phyloP scores from a whole-genome alignment of 2,797 vertebrate species.

The Acanthornis magna region DNA sequence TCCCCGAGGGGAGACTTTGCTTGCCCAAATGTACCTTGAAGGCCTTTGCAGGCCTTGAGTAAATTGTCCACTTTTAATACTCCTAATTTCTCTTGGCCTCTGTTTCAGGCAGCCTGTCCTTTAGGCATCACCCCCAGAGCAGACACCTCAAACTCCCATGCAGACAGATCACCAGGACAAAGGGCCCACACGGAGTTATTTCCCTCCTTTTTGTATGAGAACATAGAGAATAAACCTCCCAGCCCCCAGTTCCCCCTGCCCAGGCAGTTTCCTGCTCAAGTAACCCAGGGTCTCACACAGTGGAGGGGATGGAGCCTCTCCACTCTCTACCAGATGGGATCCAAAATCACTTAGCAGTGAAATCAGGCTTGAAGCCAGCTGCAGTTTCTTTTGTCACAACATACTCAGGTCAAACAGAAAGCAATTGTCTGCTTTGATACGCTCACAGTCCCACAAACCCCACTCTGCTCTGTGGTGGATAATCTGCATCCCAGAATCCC shows the following conservation, averaged over 20 bases:
- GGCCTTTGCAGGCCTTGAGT: no score
- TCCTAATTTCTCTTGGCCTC: no score
- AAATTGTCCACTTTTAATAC: no score
- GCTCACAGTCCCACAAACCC: background rate
- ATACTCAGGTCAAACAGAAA: background rate
- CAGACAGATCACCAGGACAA: background rate
- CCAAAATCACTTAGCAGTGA: background rate
- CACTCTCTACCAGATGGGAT: background rate
- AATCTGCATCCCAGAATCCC: background rate
- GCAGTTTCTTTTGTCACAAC: background rate
- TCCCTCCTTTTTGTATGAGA: background rate
- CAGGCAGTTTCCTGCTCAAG: background rate
- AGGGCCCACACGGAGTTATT: background rate
- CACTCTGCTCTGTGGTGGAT: accelerated
- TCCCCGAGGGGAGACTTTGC: no score
- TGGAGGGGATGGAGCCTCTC: background rate
- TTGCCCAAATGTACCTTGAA: no score
- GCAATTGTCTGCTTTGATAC: background rate
- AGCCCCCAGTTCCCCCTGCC: background rate
- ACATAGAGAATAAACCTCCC: background rate
- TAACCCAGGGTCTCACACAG: background rate
- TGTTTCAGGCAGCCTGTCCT: no score
- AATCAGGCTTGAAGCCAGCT: background rate
- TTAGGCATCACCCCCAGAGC: background rate
- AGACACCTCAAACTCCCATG: background rate